Evolutionary conservation across 2,888 invertebrate genomes (phyloP), one percentile per base, ranked within the genome.

Genomic region (Anarsia innoxiella): DNA sequence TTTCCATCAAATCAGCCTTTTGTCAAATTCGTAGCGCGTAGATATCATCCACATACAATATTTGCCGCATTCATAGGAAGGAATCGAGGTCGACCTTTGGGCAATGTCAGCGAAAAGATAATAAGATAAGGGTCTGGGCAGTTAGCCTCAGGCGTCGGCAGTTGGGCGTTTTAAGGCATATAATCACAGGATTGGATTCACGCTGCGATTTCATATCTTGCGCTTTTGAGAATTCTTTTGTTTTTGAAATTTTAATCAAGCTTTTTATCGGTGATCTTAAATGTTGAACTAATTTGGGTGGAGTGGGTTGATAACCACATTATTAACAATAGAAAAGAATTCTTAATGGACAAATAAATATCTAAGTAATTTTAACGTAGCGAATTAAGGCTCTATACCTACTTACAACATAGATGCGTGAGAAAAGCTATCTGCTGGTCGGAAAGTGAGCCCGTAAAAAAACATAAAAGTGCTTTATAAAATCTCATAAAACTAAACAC

Each of bases 401-500:
- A n/a, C n/a, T n/a, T n/a, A n/a, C n/a, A n/a, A n/a, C n/a, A n/a
- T n/a, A n/a, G n/a, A n/a, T n/a, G 19, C 19, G 4, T 19, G 19
- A 8, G 19, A 19, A 19, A 19, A 8, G 19, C 19, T 19, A 19
- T 8, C 3, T 19, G 3, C 8, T 19, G 8, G 3, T 19, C 19
- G 4, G 8, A 19, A 19, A 19, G 3, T 19, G 19, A 8, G 19
- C 19, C 3, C 19, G 19, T 19, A 19, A 19, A 5, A 19, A 5
- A 5, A 19, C 63, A 65, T 62, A 57, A 64, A 55, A 56, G 56
- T 62, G 60, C 59, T 58, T 65, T 55, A 67, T 58, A 65, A 69
- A 70, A 66, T 65, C 61, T 56, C 65, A 68, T 71, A 71, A 73
- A 71, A 70, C 66, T 61, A 65, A 72, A 70, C 69, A 69, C 69